A percentile compares a stretch with the other conserved stretches of the same genome.
Evolutionary conservation across 2,113 vertebrate species (phyloP).

Genomic region (Arizona elegans): DNA sequence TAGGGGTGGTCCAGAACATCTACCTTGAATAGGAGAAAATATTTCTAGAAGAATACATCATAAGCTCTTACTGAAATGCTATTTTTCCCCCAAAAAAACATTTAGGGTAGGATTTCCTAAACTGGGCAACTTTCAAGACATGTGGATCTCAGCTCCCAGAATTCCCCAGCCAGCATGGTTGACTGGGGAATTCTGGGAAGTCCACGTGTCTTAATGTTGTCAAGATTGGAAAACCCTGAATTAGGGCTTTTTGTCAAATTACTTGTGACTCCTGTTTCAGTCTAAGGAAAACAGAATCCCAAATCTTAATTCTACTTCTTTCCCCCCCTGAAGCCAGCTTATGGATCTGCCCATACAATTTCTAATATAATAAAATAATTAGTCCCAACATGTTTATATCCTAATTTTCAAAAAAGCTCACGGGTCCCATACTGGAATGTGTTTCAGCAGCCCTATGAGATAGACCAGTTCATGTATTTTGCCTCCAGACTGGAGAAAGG

Average conservation of each 20-base stretch:
- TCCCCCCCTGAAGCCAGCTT: not conserved
- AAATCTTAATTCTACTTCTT: not conserved
- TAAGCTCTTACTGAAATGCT: not conserved
- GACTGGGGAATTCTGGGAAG: not conserved
- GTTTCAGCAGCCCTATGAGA: not conserved
- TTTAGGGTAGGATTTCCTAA: not conserved
- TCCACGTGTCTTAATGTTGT: not conserved
- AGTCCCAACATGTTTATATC: not conserved
- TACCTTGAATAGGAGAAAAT: slow-evolving; percentile 13
- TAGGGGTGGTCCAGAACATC: not conserved
- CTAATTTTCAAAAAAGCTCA: not conserved
- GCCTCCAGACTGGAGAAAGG: not conserved
- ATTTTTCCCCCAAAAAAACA: not conserved
- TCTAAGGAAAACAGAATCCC: not conserved
- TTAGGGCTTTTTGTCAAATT: slow-evolving; percentile 2
- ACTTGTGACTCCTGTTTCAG: not conserved
- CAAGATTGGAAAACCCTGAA: not conserved
- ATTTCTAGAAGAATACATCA: slow-evolving; percentile 16
- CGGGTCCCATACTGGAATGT: too few species aligned
- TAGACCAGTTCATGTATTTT: not conserved
- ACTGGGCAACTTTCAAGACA: not conserved
- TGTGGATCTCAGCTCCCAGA: not conserved
- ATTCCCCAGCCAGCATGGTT: not conserved
- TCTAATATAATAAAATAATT: not conserved
- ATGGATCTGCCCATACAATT: not conserved